These are phyloP conservation scores for Mesochorus sp. DNA, from an alignment of 2,888 invertebrate genomes.

Conservation along the genomic window DNA sequence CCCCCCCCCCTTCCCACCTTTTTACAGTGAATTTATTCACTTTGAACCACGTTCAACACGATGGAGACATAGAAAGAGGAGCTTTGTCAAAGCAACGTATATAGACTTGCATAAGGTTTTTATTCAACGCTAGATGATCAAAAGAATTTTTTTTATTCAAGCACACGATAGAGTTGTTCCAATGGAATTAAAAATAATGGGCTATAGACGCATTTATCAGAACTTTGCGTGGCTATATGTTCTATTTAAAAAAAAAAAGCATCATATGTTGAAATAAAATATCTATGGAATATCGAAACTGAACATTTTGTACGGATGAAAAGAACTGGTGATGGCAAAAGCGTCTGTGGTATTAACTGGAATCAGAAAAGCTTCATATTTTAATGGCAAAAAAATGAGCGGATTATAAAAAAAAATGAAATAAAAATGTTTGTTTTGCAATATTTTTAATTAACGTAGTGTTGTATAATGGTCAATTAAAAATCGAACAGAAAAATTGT, in stretches of 20 bases:
- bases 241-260: too few relatives aligned
- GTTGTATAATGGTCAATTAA: too few relatives aligned
- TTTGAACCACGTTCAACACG: conserved; percentile 23
- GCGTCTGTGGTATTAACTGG: neutral
- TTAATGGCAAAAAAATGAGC: too few relatives aligned
- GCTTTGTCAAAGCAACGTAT: conserved; percentile 26
- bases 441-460: too few relatives aligned
- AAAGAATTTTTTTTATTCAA: conserved; percentile 47
- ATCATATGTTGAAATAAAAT: too few relatives aligned
- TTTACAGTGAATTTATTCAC: conserved; percentile 33
- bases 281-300: too few relatives aligned
- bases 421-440: neutral
- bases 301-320: neutral
- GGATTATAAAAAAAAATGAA: neutral
- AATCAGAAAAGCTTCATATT: too few relatives aligned
- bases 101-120: conserved; percentile 1
- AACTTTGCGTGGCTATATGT: neutral
- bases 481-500: too few relatives aligned
- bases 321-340: neutral
- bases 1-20: too few relatives aligned
- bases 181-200: neutral
- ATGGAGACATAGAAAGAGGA: neutral
- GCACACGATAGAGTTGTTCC: neutral
- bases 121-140: conserved; percentile 3
- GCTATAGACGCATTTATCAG: neutral